Percentiles rank a stretch among this genome's conserved stretches.
These are phyloP conservation scores for Acrocyrtus sp. DNA, from an alignment of 2,888 invertebrate species.

Conservation along the genomic window DNA sequence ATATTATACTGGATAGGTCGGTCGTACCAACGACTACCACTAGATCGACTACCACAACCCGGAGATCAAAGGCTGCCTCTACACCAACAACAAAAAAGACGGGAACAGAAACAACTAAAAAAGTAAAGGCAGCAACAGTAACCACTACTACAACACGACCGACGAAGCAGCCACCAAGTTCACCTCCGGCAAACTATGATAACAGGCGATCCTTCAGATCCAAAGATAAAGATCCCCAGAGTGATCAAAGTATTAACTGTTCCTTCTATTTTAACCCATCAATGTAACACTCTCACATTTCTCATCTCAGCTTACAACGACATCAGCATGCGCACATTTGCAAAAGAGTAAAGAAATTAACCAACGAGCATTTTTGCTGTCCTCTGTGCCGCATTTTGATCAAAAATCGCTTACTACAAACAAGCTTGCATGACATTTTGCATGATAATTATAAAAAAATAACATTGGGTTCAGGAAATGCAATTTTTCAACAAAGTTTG, in stretches of 20 bases:
- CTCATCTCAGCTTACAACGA: background rate
- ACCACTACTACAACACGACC: constrained; percentile 7
- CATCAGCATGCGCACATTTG: background rate
- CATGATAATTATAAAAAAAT: background rate
- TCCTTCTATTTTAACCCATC: background rate
- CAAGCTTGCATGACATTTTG: background rate
- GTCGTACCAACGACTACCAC: constrained; percentile 42
- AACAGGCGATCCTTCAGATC: constrained; percentile 29
- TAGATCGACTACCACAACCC: constrained; percentile 24
- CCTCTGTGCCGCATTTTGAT: background rate
- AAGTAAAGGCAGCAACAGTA: constrained; percentile 19
- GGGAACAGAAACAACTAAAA: constrained; percentile 38
- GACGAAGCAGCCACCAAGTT: background rate
- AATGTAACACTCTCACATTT: background rate
- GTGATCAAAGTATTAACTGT: constrained; percentile 35
- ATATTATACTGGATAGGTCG: constrained; percentile 30
- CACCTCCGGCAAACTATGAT: constrained; percentile 20
- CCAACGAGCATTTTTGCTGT: background rate
- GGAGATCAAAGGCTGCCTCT: constrained; percentile 14
- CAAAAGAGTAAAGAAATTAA: background rate
- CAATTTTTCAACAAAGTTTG: no score
- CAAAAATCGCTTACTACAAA: background rate
- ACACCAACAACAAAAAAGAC: constrained; percentile 32
- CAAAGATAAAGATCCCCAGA: constrained; percentile 29
- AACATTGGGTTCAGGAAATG: background rate